These are phyloP conservation scores for Amblyjoppa fuscipennis DNA, from an alignment of 2,888 invertebrate genomes.

Conservation along the genomic window DNA sequence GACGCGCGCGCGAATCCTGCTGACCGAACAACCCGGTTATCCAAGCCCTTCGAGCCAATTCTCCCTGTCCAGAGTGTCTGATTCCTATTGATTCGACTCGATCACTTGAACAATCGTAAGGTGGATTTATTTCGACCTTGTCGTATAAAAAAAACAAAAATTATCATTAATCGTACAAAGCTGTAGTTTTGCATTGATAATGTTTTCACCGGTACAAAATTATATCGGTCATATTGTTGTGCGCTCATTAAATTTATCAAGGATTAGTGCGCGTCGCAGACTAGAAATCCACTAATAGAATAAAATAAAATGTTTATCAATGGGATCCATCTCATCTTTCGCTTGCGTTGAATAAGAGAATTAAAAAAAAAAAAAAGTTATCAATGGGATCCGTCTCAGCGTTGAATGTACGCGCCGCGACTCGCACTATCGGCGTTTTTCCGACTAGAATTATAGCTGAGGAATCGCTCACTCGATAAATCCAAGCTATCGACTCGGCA, in stretches of 20 bases:
- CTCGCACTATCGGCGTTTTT: conserved; percentile 16
- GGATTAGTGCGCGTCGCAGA: conserved; percentile 15
- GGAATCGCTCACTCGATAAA: conserved; percentile 29
- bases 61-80: neutral
- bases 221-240: neutral
- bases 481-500: conserved; percentile 22
- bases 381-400: neutral
- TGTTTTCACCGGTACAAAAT: conserved; percentile 10
- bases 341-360: neutral
- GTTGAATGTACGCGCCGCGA: neutral
- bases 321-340: neutral
- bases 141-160: conserved; percentile 9
- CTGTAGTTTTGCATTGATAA: neutral
- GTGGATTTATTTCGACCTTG: conserved; percentile 24
- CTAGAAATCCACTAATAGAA: conserved; percentile 32
- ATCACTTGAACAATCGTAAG: neutral
- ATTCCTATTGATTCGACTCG: conserved; percentile 40
- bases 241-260: conserved; percentile 16
- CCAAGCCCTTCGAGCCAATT: conserved; percentile 39
- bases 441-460: conserved; percentile 52
- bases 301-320: neutral
- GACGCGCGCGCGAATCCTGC: conserved; percentile 63
- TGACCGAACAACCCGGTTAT: conserved; percentile 55
- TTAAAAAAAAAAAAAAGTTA: neutral
- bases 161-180: conserved; percentile 1